phyloP scores from a whole-genome alignment of 2,888 invertebrate species.

The Papilio gigon region DNA sequence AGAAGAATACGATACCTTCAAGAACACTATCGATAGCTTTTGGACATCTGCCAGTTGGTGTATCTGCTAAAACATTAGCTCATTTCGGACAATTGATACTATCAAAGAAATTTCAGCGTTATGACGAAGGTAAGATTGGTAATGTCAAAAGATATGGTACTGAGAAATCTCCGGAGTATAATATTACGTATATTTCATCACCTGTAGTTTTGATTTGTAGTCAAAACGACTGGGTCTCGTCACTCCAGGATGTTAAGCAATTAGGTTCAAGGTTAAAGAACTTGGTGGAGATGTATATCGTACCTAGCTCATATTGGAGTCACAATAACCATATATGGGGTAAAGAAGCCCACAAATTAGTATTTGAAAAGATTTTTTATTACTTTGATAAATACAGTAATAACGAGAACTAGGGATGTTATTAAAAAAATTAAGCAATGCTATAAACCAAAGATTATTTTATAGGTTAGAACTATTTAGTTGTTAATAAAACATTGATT shows the following conservation, averaged over 20 bases:
- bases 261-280: conserved; percentile 81
- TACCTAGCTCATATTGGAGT: conserved; percentile 78
- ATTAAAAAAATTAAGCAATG: neutral
- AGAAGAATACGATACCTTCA: conserved; percentile 76
- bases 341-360: conserved; percentile 55
- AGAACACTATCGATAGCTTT: conserved; percentile 79
- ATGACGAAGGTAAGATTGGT: conserved; percentile 63
- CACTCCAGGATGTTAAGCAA: conserved; percentile 79
- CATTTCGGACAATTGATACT: conserved; percentile 81
- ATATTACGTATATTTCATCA: conserved; percentile 61
- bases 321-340: conserved; percentile 73
- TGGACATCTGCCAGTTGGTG: conserved; percentile 80
- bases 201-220: conserved; percentile 68
- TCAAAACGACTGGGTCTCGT: conserved; percentile 84
- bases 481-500: too few relatives aligned
- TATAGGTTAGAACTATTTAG: neutral
- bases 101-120: conserved; percentile 65
- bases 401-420: neutral
- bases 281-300: conserved; percentile 81
- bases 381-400: conserved; percentile 55
- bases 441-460: conserved; percentile 26
- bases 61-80: conserved; percentile 68
- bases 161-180: conserved; percentile 64
- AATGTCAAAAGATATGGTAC: conserved; percentile 66
- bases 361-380: conserved; percentile 61